Evolutionary conservation across 2,888 invertebrate genomes (phyloP).

Genomic region (Candidula unifasciata): DNA sequence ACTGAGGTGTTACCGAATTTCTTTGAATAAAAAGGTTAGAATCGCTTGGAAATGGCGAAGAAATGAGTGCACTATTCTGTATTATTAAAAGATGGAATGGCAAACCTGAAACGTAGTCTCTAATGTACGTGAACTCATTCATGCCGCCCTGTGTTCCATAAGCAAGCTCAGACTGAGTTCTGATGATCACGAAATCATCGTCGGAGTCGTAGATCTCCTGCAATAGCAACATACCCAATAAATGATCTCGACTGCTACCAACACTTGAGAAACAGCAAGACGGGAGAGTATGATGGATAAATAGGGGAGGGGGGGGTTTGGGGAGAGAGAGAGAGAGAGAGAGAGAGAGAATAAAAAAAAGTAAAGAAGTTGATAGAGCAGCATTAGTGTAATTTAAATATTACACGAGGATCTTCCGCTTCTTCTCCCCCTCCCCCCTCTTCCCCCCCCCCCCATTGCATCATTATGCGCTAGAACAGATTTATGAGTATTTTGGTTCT

Average conservation of each 20-base stretch:
- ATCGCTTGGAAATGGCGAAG: too few species aligned
- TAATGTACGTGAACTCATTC: conserved; percentile 12
- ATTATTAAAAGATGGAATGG: neutral
- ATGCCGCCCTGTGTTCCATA: conserved; percentile 29
- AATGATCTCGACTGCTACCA: neutral
- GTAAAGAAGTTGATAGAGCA: too few species aligned
- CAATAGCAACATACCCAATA: neutral
- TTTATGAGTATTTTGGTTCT: too few species aligned
- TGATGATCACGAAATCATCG: conserved; percentile 18
- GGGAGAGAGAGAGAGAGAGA: neutral
- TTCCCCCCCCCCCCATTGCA: too few species aligned
- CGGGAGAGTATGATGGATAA: too few species aligned
- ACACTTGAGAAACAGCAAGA: neutral
- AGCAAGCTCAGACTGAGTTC: neutral
- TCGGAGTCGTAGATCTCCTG: conserved; percentile 21
- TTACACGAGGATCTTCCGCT: too few species aligned
- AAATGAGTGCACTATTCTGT: neutral
- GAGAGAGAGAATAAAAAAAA: neutral
- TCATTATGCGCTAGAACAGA: too few species aligned
- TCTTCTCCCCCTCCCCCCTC: too few species aligned
- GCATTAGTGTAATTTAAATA: too few species aligned
- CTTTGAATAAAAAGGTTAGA: too few species aligned
- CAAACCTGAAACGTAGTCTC: conserved; percentile 37
- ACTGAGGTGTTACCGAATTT: too few species aligned
- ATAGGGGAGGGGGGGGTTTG: neutral